These are phyloP conservation scores for Drosophila seguyi DNA, from an alignment of 1,140 invertebrate species.

Conservation along the genomic window DNA sequence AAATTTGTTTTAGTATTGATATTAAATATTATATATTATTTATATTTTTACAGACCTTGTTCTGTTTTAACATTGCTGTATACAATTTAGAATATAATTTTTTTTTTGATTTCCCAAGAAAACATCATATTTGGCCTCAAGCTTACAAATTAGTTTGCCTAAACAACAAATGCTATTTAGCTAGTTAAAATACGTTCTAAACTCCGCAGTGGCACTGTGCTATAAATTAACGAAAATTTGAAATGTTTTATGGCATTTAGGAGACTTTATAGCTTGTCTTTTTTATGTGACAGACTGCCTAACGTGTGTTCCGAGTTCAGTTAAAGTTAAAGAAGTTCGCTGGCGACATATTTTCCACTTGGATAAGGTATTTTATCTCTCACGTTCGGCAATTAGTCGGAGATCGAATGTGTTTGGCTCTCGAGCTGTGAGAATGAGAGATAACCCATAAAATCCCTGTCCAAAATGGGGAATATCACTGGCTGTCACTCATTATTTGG, in stretches of 20 bases:
- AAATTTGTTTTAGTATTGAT: too few species aligned
- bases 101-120: too few species aligned
- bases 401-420: slow-evolving; percentile 7
- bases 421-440: neutral
- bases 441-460: slow-evolving; percentile 9
- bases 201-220: neutral
- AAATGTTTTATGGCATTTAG: neutral
- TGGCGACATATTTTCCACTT: slow-evolving; percentile 1
- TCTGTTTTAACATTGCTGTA: too few species aligned
- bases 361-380: slow-evolving; percentile 28
- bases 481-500: slow-evolving; percentile 3
- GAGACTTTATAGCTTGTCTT: neutral
- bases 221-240: neutral
- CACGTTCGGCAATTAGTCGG: slow-evolving; percentile 38
- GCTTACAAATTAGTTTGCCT: neutral
- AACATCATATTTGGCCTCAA: too few species aligned
- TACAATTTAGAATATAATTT: too few species aligned
- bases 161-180: neutral
- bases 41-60: too few species aligned
- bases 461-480: neutral
- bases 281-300: slow-evolving; percentile 2
- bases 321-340: neutral
- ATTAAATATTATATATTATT: too few species aligned
- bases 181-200: neutral
- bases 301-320: neutral